Evolutionary conservation across 2,113 vertebrate genomes (phyloP), one percentile per base, ranked within the genome.

Genomic region (Pseudorhombus dupliciocellatus): DNA sequence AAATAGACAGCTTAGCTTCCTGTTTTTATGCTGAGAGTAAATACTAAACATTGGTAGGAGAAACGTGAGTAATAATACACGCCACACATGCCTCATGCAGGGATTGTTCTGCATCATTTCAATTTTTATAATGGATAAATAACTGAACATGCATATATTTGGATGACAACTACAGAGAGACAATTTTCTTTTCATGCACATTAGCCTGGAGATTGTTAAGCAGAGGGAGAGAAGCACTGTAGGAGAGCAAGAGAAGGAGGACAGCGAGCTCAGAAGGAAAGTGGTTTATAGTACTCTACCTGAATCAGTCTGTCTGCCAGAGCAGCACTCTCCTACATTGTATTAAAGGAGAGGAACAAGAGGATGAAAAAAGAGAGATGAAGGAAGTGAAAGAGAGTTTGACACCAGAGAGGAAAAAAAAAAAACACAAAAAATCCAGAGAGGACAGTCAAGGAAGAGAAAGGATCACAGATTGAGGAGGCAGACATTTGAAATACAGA

Each of bases 241-340:
- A 77, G 72, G 28, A 63, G 50, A 42, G 71, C 40, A 55, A 30
- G 50, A 65, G 25, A 30, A 65, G 34, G 22, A 66, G 44, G 64
- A 73, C 28, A 75, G 79, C 8, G 1, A 76, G 58, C 52, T 65
- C 63, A 64, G 66, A 46, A 28, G 48, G 83, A 69, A 79, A 67
- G 63, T 70, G 73, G 64, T 84, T 77, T 9, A 73, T 67, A 79
- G 65, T 91, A 95, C 94, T 82, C 88, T 98, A 98, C 97, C 96
- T 98, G 97, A 89, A 98, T 98, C 89, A 98, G 94, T 89, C 96
- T 96, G 94, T 98, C 97, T 93, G 97, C 97, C 92, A 98, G 93
- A 93, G 97, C 96, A 84, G 97, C 96, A 80, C 96, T 98, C 92
- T 98, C 97, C 97, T 98, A 94, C 87, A 92, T 81, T 37, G 78